phyloP scores from a whole-genome alignment of 1,140 invertebrate genomes.

The Coptotermes formosanus region DNA sequence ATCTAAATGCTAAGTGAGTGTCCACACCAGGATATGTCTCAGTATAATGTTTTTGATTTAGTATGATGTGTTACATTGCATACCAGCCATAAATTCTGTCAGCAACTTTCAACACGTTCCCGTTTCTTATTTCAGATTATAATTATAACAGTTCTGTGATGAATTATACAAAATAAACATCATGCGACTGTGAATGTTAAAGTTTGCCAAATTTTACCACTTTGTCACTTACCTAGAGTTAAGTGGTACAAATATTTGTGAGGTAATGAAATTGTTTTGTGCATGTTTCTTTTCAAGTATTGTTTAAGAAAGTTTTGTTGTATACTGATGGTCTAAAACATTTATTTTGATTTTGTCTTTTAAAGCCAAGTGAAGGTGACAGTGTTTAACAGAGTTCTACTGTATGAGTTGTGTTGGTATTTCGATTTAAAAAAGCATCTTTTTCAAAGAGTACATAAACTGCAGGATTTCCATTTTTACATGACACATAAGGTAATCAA shows the following conservation, averaged over 20 bases:
- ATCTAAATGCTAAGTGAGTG: not conserved
- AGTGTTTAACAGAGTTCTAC: slow-evolving; percentile 4
- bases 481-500: not conserved
- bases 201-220: not conserved
- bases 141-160: not conserved
- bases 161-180: not conserved
- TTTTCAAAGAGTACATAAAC: not conserved
- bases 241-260: not conserved
- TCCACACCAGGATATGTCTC: not conserved
- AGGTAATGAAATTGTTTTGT: not conserved
- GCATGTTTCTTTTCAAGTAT: not conserved
- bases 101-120: not conserved
- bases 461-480: not conserved
- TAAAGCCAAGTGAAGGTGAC: too few species aligned
- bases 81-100: not conserved
- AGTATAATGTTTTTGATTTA: not conserved
- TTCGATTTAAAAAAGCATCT: not conserved
- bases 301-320: not conserved
- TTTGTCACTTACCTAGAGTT: not conserved
- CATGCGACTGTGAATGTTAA: not conserved
- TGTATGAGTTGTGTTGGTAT: not conserved
- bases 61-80: not conserved
- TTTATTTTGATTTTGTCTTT: too few species aligned
- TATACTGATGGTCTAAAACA: not conserved
- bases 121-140: not conserved